These are phyloP conservation scores for Tenualosa thibaudeaui DNA, from an alignment of 2,797 vertebrate species.

Conservation along the genomic window DNA sequence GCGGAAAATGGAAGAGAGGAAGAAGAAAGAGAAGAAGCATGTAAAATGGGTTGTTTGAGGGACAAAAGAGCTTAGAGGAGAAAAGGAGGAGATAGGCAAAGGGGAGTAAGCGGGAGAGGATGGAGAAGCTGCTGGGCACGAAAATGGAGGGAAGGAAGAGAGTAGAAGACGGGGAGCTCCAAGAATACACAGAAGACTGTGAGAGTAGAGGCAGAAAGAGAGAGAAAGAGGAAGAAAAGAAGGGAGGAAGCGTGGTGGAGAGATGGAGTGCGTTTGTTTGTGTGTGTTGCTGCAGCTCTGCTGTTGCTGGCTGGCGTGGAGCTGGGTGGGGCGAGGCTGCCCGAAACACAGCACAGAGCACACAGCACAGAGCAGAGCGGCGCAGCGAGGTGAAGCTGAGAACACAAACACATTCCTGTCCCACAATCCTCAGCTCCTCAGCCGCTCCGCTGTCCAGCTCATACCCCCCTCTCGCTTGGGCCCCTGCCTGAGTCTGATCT, in stretches of 20 bases:
- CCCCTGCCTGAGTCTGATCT: background rate
- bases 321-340: constrained; percentile 69
- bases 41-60: background rate
- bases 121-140: background rate
- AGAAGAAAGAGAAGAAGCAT: background rate
- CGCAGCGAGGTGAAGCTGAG: constrained; percentile 60
- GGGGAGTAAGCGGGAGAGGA: background rate
- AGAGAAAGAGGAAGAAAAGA: background rate
- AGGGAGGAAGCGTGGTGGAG: background rate
- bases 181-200: background rate
- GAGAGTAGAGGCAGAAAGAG: background rate
- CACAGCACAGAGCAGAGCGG: background rate
- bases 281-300: constrained; percentile 13
- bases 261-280: constrained; percentile 9
- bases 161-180: background rate
- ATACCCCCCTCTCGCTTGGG: background rate
- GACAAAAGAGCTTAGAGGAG: background rate
- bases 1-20: background rate
- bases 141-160: background rate
- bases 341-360: constrained; percentile 53
- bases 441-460: constrained; percentile 8
- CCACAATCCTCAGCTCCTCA: background rate
- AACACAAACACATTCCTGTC: constrained; percentile 70
- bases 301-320: constrained; percentile 19
- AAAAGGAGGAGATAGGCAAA: background rate